Evolutionary conservation across 2,888 invertebrate species (phyloP), one percentile per base, ranked within the genome.

Genomic region (Stenchaetothrips biformis): DNA sequence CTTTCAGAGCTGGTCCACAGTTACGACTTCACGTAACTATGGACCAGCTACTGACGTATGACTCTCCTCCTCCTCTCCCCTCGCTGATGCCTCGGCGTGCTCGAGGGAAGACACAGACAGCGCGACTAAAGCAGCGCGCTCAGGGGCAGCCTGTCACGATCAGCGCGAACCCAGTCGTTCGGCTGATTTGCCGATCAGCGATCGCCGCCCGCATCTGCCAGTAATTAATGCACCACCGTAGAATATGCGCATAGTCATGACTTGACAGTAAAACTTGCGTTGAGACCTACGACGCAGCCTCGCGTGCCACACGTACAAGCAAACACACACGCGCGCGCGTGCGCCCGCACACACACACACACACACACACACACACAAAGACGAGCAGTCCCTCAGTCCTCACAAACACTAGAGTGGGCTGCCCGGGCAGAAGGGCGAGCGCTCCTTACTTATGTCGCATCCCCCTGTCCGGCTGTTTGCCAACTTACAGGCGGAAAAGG

Each of bases 401-500:
- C 59, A 59, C 59, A 59, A 16, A 59, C 59, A 13, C 59, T 4
- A 37, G 37, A 2, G 37, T 37, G 37, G 0, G 62, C 67, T 13
- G 53, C 8, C 7, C 11, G 25, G 21, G 67, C 21, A 7, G 53
- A 1, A 53, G 53, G 37, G 37, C 9, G 53, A 25, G 67, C n/a
- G 67, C 67, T 74, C 21, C 21, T 74, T 74, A 74, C 67, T 74
- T 74, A 74, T 74, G 67, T 74, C 67, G 67, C 21, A 2, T 25
- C n/a, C 67, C 53, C 16, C 67, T 74, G 67, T 74, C 67, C 67
- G 67, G 67, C 67, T 74, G 25, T 74, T 74, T 74, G 67, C 67
- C 67, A 74, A 74, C 25, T 74, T 74, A 74, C 67, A 74, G 67
- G 67, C 21, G 67, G 25, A 67, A 67, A 67, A 67, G 67, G 25